Evolutionary conservation across 1,140 invertebrate species (phyloP).

Genomic region (Atta cephalotes): DNA sequence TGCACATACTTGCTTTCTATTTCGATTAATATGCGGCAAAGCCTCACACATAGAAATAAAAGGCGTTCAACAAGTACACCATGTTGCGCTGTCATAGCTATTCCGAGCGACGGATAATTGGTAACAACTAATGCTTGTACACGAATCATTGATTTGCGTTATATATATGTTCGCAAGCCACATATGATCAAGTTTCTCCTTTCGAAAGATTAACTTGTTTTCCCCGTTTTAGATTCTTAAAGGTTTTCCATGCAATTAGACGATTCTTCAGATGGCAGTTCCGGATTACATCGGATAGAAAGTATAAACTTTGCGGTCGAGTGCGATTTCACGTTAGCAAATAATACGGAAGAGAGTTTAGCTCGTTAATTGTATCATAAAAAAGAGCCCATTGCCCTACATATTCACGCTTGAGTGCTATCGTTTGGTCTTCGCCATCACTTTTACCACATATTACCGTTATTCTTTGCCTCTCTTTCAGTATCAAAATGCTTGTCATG

Average conservation of each 20-base stretch:
- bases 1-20: conserved; percentile 71
- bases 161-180: conserved; percentile 2
- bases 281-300: conserved; percentile 53
- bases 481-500: background rate
- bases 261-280: conserved; percentile 40
- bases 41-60: conserved; percentile 45
- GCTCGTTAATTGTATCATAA: conserved; percentile 30
- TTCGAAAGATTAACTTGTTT: conserved; percentile 63
- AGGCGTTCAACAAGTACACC: conserved; percentile 56
- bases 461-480: conserved; percentile 14
- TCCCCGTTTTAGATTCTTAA: conserved; percentile 43
- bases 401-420: conserved; percentile 3
- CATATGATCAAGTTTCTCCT: conserved; percentile 63
- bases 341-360: conserved; percentile 34
- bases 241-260: conserved; percentile 58
- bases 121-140: conserved; percentile 40
- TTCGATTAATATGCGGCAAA: conserved; percentile 75
- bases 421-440: background rate
- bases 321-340: background rate
- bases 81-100: conserved; percentile 53
- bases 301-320: background rate
- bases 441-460: background rate
- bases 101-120: conserved; percentile 69
- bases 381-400: conserved; percentile 37
- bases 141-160: conserved; percentile 43